phyloP scores from a whole-genome alignment of 2,113 vertebrate genomes.

The Corapipo altera region DNA sequence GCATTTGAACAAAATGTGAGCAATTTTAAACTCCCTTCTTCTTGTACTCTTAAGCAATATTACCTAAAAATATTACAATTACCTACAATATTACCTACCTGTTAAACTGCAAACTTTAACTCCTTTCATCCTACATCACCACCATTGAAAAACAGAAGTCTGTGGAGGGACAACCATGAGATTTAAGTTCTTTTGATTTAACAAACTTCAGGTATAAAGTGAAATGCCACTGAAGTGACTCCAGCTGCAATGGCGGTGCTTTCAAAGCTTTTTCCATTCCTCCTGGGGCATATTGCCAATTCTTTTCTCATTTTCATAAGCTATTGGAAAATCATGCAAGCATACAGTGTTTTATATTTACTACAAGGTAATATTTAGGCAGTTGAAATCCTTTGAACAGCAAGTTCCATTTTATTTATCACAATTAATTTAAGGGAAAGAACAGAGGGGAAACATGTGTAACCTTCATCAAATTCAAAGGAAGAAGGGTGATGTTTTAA shows the following conservation, averaged over 20 bases:
- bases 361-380: not conserved
- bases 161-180: not conserved
- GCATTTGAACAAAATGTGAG: not conserved
- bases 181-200: not conserved
- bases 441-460: not conserved
- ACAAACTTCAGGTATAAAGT: not conserved
- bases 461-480: slow-evolving; percentile 15
- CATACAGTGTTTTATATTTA: not conserved
- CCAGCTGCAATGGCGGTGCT: not conserved
- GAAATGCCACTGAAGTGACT: not conserved
- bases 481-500: not conserved
- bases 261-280: not conserved
- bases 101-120: not conserved
- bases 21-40: not conserved
- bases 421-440: slow-evolving; percentile 28
- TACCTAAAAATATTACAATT: too few relatives aligned
- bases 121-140: not conserved
- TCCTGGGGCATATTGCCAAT: not conserved
- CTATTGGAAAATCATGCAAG: not conserved
- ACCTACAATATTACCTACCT: too few relatives aligned
- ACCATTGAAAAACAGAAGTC: not conserved
- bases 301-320: not conserved
- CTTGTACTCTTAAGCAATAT: not conserved
- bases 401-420: slow-evolving; percentile 23
- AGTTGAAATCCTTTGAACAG: slow-evolving; percentile 21